phyloP scores from a whole-genome alignment of 2,797 vertebrate species.

The Poliocrania exsul region DNA sequence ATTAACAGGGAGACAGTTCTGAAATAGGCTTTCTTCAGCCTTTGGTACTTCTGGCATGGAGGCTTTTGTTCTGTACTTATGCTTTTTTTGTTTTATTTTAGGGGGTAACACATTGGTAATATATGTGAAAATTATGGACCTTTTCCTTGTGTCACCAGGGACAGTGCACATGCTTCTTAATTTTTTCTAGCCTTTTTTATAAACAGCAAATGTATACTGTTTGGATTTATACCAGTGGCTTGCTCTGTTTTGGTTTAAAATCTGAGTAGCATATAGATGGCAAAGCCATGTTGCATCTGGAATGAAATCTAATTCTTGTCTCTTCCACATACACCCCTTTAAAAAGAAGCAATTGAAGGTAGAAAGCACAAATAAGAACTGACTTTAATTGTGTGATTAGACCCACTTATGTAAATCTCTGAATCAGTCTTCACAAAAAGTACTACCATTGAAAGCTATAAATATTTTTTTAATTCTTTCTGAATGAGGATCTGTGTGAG shows the following conservation, averaged over 20 bases:
- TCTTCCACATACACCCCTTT: neutral
- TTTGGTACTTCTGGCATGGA: neutral
- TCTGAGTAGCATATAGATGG: neutral
- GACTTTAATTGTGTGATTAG: neutral
- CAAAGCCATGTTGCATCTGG: neutral
- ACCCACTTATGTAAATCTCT: neutral
- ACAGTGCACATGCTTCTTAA: neutral
- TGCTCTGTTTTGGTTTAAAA: neutral
- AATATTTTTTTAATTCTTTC: neutral
- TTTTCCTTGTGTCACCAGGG: neutral
- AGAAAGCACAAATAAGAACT: neutral
- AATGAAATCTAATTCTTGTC: neutral
- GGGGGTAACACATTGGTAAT: neutral
- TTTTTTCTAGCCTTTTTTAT: neutral
- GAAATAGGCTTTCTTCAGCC: neutral
- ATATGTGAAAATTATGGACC: neutral
- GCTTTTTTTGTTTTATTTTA: neutral
- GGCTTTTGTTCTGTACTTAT: neutral
- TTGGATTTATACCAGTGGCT: neutral
- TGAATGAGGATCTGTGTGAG: constrained; percentile 17
- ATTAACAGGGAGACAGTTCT: neutral
- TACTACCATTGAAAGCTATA: neutral
- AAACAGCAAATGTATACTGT: neutral
- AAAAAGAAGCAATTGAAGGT: neutral
- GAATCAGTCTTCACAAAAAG: constrained; percentile 6